Conservation (phyloP, 2,113 vertebrate species). For the Eublepharis macularius region DNA sequence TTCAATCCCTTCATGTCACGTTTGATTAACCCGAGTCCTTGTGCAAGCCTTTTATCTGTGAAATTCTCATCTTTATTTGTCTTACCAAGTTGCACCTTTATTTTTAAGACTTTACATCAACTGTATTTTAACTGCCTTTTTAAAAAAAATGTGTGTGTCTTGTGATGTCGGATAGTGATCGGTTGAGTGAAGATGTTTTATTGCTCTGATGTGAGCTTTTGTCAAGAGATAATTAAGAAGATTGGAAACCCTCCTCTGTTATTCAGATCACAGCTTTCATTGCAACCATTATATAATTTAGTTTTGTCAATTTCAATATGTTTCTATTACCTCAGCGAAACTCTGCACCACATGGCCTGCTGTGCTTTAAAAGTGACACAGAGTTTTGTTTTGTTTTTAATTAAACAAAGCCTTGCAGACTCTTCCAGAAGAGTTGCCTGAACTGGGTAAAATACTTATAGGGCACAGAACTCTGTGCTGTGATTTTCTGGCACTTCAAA, state of each 20-base stretch:
- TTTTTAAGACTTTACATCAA: conserved; percentile 39
- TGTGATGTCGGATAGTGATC: neutral
- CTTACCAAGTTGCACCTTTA: conserved; percentile 15
- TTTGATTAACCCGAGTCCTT: conserved; percentile 47
- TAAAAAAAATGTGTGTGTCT: neutral
- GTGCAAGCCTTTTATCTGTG: conserved; percentile 27
- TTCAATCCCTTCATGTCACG: conserved; percentile 21
- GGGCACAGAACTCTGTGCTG: accelerated
- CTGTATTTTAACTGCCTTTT: neutral
- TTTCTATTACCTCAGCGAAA: conserved; percentile 49
- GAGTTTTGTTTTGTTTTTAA: conserved; percentile 4
- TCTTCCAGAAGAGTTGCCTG: neutral
- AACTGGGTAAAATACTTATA: conserved; percentile 9
- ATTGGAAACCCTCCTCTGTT: conserved; percentile 32
- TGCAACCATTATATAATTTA: conserved; percentile 42
- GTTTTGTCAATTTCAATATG: conserved; percentile 45
- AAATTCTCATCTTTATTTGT: conserved; percentile 20
- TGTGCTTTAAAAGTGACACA: conserved; percentile 31
- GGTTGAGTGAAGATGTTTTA: conserved; percentile 26
- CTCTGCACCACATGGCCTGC: conserved; percentile 11
- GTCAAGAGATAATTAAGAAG: conserved; percentile 42
- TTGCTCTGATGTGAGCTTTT: conserved; percentile 26
- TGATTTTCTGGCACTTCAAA: neutral
- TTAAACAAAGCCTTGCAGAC: conserved; percentile 20
- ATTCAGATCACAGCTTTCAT: conserved; percentile 50